A percentile compares a stretch with the other conserved stretches of the same genome.
Evolutionary conservation across 1,140 invertebrate species (phyloP).

Genomic region (Pogonomyrmex barbatus): DNA sequence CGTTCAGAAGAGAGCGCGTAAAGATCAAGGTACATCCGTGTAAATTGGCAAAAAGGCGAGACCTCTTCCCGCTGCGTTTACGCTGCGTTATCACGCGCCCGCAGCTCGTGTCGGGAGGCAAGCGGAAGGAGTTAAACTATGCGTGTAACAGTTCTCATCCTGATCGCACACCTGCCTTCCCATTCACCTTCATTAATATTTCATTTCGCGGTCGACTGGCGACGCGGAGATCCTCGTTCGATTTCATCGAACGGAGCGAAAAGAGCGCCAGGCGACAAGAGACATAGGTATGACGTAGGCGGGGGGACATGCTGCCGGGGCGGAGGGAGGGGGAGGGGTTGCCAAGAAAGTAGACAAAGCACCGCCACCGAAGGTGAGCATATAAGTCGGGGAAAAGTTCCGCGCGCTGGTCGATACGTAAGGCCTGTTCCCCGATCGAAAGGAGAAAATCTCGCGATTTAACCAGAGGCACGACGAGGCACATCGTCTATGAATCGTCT

Average conservation of each 20-base stretch:
- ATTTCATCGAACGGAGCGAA: conserved; percentile 4
- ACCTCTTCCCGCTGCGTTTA: neutral
- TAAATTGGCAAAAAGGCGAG: conserved; percentile 1
- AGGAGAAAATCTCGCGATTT: conserved; percentile 44
- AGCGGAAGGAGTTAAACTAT: conserved; percentile 46
- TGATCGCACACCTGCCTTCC: conserved; percentile 44
- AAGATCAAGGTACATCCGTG: neutral
- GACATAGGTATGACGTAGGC: neutral
- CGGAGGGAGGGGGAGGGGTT: too few relatives aligned
- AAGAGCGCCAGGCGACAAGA: neutral
- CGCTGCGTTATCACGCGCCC: neutral
- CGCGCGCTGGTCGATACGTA: conserved; percentile 37
- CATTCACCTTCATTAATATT: conserved; percentile 56
- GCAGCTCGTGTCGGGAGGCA: neutral
- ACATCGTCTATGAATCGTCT: conserved; percentile 15
- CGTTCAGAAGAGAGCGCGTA: neutral
- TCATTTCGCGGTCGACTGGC: conserved; percentile 21
- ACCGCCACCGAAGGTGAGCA: neutral
- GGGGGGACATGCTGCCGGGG: neutral
- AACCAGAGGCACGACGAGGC: neutral
- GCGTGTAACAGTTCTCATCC: conserved; percentile 43
- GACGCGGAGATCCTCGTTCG: neutral
- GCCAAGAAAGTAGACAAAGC: conserved; percentile 6
- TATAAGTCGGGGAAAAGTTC: conserved; percentile 28
- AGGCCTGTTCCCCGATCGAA: conserved; percentile 15